A percentile compares a stretch with the other conserved stretches of the same genome.
Conservation (phyloP, 2,797 vertebrate species). For the Eulemur albifrons region DNA sequence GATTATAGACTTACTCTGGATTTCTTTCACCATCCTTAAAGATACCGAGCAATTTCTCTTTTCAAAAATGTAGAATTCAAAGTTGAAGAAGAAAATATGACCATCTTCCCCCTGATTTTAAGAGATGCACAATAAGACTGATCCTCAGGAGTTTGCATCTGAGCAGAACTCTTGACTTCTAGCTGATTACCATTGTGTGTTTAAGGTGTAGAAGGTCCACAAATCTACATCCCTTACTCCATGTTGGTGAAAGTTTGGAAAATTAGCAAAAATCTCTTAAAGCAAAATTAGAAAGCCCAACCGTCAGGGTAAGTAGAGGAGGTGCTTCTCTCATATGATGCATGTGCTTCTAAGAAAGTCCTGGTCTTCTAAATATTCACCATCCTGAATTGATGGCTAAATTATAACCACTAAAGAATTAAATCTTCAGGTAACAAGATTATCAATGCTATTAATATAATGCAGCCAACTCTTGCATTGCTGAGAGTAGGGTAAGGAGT, state of each 20-base stretch:
- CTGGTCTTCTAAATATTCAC: background rate
- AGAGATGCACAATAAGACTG: background rate
- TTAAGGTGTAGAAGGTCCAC: background rate
- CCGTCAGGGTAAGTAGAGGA: background rate
- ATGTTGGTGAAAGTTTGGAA: background rate
- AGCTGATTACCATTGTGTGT: background rate
- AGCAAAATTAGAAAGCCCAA: background rate
- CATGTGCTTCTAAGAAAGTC: background rate
- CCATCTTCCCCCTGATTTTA: background rate
- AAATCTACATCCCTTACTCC: background rate
- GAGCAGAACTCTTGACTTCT: background rate
- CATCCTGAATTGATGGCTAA: background rate
- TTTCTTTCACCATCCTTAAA: background rate
- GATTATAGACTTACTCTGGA: background rate
- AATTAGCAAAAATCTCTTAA: background rate
- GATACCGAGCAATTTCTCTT: background rate
- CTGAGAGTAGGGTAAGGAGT: background rate
- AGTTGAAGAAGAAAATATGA: background rate
- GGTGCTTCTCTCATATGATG: background rate
- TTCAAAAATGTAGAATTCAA: background rate
- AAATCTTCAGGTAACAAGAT: background rate
- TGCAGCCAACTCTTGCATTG: background rate
- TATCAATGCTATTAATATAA: background rate
- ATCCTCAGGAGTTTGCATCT: background rate
- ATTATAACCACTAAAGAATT: background rate